These are phyloP conservation scores for Taurulus bubalis DNA, from an alignment of 2,113 vertebrate species.

Conservation along the genomic window DNA sequence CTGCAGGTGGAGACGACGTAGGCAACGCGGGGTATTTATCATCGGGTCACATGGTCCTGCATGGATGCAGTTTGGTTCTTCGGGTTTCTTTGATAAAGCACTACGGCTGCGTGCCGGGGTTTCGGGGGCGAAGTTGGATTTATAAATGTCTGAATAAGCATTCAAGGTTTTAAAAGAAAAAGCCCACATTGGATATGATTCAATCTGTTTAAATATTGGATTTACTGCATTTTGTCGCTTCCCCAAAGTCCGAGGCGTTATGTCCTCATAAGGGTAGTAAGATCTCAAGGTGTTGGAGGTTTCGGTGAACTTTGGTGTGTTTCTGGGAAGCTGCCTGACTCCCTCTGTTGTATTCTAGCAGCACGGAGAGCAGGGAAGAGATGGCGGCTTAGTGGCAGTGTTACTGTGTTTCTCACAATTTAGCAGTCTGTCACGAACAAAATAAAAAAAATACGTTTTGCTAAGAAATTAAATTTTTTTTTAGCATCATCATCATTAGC, in stretches of 20 bases:
- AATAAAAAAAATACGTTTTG: neutral
- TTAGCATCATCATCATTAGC: neutral
- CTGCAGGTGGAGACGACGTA: neutral
- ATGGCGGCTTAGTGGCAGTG: constrained; percentile 64
- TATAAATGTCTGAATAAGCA: constrained; percentile 9
- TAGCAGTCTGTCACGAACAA: constrained; percentile 26
- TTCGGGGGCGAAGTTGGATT: neutral
- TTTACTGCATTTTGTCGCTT: constrained; percentile 16
- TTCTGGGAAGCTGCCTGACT: constrained; percentile 17
- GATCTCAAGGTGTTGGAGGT: neutral
- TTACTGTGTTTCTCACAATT: constrained; percentile 38
- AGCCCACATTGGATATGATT: constrained; percentile 36
- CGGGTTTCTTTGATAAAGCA: constrained; percentile 27
- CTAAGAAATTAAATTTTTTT: constrained; percentile 21
- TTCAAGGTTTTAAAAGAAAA: constrained; percentile 22
- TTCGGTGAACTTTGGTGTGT: neutral
- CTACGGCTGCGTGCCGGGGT: constrained; percentile 25
- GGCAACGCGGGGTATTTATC: neutral
- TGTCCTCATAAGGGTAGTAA: neutral
- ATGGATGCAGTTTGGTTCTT: constrained; percentile 14
- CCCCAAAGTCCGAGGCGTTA: neutral
- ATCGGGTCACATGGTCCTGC: neutral
- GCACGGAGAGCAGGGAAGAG: constrained; percentile 8
- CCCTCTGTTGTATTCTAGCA: neutral
- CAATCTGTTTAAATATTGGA: constrained; percentile 3